Percentiles rank a stretch among this genome's conserved stretches.
These are phyloP conservation scores for Hyposoter didymator DNA, from an alignment of 2,888 invertebrate species.

Conservation along the genomic window DNA sequence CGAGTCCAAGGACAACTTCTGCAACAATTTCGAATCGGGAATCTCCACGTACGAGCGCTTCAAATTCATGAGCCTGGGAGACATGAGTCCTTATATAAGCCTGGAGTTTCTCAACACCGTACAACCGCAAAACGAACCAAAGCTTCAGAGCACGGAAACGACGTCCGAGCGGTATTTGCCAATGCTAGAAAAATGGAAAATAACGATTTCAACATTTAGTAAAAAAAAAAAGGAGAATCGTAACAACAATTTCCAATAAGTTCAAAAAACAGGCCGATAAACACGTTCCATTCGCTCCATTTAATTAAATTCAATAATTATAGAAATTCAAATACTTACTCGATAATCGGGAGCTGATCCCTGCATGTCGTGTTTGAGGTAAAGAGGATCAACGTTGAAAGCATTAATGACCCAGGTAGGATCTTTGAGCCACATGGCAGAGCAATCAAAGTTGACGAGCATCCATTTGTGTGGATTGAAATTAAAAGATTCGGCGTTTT, in stretches of 20 bases:
- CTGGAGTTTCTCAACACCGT: conserved; percentile 95
- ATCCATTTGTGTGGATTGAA: conserved; percentile 99
- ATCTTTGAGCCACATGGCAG: conserved; percentile 98
- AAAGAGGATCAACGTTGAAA: conserved; percentile 98
- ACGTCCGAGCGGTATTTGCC: conserved; percentile 98
- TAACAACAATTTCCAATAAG: neutral
- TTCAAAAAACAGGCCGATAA: neutral
- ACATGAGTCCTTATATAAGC: conserved; percentile 94
- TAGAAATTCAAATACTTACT: conserved; percentile 81
- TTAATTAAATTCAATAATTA: neutral
- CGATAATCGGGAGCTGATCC: conserved; percentile 96
- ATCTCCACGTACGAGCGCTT: conserved; percentile 90
- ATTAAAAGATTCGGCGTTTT: conserved; percentile 97
- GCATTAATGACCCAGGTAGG: conserved; percentile 96
- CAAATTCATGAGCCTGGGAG: conserved; percentile 94
- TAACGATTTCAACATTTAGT: neutral
- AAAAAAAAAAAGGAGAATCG: too few species aligned
- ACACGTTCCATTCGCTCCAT: too few species aligned
- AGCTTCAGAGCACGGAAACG: conserved; percentile 96
- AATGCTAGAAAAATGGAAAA: conserved; percentile 87
- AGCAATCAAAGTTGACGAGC: conserved; percentile 99
- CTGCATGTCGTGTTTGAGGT: conserved; percentile 97
- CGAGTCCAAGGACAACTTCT: conserved; percentile 96
- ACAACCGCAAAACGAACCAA: conserved; percentile 97
- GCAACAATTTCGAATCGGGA: conserved; percentile 94